Conservation (phyloP, 2,888 invertebrate species). For the Harpalus rufipes region DNA sequence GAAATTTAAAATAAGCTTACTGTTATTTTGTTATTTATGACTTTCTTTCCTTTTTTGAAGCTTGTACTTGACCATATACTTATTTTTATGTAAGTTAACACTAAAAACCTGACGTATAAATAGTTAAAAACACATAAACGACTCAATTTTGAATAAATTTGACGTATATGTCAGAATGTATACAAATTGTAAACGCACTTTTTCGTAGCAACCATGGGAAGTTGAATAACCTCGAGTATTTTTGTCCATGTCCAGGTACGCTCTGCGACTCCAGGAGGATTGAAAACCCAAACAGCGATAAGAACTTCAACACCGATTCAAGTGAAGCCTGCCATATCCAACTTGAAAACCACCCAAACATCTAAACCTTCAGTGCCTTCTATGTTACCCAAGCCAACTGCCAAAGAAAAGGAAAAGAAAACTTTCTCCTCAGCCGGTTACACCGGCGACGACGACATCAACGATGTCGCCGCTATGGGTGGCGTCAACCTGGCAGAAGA, state of each 20-base stretch:
- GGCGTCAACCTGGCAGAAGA: slow-evolving; percentile 98
- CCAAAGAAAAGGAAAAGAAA: slow-evolving; percentile 89
- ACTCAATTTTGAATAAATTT: too few species aligned
- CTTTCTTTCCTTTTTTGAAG: too few species aligned
- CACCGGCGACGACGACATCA: slow-evolving; percentile 95
- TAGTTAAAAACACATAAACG: too few species aligned
- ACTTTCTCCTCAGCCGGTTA: slow-evolving; percentile 79
- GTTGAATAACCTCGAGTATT: too few species aligned
- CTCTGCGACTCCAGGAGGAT: slow-evolving; percentile 69
- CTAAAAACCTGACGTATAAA: too few species aligned
- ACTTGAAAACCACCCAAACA: slow-evolving; percentile 76
- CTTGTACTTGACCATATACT: too few species aligned
- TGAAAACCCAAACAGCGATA: slow-evolving; percentile 75
- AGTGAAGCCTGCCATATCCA: slow-evolving; percentile 74
- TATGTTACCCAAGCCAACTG: slow-evolving; percentile 80
- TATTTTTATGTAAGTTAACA: too few species aligned
- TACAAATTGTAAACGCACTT: too few species aligned
- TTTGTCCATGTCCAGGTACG: slow-evolving; percentile 70
- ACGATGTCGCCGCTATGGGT: slow-evolving; percentile 99
- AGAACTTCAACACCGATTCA: slow-evolving; percentile 74
- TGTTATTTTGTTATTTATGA: too few species aligned
- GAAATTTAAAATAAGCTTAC: too few species aligned
- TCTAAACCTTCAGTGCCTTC: slow-evolving; percentile 81
- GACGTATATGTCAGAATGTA: too few species aligned
- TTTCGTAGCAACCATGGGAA: too few species aligned